phyloP scores from a whole-genome alignment of 2,888 invertebrate species.

The Drosophila anomalata region DNA sequence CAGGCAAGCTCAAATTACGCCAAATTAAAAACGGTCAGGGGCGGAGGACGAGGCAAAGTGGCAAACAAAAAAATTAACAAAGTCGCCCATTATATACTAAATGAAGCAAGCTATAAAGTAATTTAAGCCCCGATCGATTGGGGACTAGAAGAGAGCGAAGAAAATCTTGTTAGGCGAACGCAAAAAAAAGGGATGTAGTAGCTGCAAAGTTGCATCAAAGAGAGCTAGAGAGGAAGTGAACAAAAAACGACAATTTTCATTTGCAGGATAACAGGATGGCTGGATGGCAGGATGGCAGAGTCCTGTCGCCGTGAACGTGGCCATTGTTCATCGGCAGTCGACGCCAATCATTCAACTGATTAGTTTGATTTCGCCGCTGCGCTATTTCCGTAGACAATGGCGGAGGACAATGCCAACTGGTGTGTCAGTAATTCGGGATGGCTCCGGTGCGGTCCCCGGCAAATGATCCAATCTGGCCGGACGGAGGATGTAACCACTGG shows the following conservation, averaged over 20 bases:
- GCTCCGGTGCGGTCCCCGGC: neutral
- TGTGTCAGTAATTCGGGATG: conserved; percentile 64
- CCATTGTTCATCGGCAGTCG: conserved; percentile 62
- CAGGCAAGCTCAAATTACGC: conserved; percentile 55
- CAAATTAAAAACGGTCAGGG: conserved; percentile 60
- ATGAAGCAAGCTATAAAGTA: conserved; percentile 71
- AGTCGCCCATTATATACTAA: conserved; percentile 62
- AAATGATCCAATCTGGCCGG: conserved; percentile 22
- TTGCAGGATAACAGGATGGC: conserved; percentile 21
- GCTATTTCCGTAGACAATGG: conserved; percentile 70
- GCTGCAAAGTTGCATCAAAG: conserved; percentile 46
- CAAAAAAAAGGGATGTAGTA: conserved; percentile 34
- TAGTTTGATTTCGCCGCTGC: conserved; percentile 73
- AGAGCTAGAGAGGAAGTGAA: conserved; percentile 37
- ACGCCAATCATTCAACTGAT: conserved; percentile 79
- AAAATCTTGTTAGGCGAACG: conserved; percentile 36
- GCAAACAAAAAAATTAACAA: conserved; percentile 41
- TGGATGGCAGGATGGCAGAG: conserved; percentile 5
- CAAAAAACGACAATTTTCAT: conserved; percentile 56
- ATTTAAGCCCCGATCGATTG: conserved; percentile 52
- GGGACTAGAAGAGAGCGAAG: neutral
- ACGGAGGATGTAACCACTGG: conserved; percentile 32
- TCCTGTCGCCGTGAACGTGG: conserved; percentile 1
- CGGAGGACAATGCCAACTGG: conserved; percentile 54
- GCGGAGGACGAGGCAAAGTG: conserved; percentile 27